Percentiles rank a stretch among this genome's conserved stretches.
Conservation (phyloP, 2,797 vertebrate species). For the Spinus pinus region DNA sequence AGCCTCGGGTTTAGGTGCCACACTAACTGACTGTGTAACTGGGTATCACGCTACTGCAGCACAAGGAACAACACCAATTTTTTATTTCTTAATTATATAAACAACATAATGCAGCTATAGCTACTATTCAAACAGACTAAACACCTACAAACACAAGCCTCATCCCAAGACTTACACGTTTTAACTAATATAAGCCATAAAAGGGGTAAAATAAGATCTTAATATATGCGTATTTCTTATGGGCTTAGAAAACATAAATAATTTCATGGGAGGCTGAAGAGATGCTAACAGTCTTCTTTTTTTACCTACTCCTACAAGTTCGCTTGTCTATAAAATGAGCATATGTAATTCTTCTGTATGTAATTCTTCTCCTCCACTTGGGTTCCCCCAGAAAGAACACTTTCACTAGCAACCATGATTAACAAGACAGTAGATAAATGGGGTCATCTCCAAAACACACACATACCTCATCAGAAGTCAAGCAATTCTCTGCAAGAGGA, state of each 20-base stretch:
- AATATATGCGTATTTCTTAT: not conserved
- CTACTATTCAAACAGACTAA: not conserved
- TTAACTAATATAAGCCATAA: not conserved
- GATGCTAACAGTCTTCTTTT: not conserved
- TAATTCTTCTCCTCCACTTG: not conserved
- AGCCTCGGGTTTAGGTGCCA: fast-evolving
- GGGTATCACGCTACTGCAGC: not conserved
- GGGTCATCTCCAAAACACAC: not conserved
- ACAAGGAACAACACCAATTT: not conserved
- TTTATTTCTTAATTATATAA: not conserved
- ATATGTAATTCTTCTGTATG: not conserved
- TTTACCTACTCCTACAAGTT: not conserved
- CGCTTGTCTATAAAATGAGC: not conserved
- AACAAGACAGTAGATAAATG: not conserved
- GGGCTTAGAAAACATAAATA: not conserved
- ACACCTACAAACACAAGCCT: not conserved
- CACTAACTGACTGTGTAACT: not conserved
- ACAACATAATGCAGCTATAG: not conserved
- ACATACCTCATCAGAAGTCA: not conserved
- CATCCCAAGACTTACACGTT: not conserved
- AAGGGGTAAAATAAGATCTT: not conserved
- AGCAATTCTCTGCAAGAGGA: not conserved
- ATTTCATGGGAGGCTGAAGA: not conserved
- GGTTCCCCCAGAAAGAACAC: not conserved
- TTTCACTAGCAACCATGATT: fast-evolving